Base-by-base conservation (phyloP, 2,797 vertebrate genomes). In the Danio aesculapii region DNA sequence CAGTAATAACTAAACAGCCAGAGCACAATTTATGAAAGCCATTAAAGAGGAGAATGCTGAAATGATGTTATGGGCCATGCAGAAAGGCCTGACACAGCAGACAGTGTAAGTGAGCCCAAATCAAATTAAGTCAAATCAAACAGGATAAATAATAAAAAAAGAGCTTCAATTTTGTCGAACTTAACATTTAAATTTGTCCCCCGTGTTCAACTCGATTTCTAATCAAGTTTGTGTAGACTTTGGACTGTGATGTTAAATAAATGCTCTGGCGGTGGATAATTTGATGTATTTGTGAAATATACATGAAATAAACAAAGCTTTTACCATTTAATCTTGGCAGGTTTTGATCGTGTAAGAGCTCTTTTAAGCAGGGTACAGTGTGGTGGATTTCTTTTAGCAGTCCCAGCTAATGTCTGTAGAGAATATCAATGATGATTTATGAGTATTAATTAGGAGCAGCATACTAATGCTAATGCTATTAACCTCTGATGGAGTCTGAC, bases 11-110 rank as follows among this genome's bases (percentile, higher is more conserved):
- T 58, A 57, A 59, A 62, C 59, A 75, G 76, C 73, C 57, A 68
- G 21, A 39, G 10, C 72, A 75, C 50, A 39, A 84, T 83, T 86
- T 82, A 79, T 77, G 80, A 83, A 69, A 46, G 41, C 10, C 44
- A 49, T 81, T 76, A 83, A 61, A 44, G 49, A 43, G 52, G 64
- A 71, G 70, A 81, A 81, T 67, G 71, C 59, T 61, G 49, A 63
- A 84, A 84, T 70, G 13, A 80, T 81, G 68, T 83, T 81, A 47
- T 46, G 30, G 52, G 10, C 64, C 30, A 8, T 70, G 12, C 46
- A 69, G 53, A 62, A 74, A 41, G 43, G 13, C 47, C 63, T 39
- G 75, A 73, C 41, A 62, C 77, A 59, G 81, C 78, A 81, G 77
- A 81, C 58, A 63, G 50, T 63, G 68, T 19, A 79, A 79, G 67